Evolutionary conservation across 2,113 vertebrate genomes (phyloP).

Genomic region (Emydura subglobosa): DNA sequence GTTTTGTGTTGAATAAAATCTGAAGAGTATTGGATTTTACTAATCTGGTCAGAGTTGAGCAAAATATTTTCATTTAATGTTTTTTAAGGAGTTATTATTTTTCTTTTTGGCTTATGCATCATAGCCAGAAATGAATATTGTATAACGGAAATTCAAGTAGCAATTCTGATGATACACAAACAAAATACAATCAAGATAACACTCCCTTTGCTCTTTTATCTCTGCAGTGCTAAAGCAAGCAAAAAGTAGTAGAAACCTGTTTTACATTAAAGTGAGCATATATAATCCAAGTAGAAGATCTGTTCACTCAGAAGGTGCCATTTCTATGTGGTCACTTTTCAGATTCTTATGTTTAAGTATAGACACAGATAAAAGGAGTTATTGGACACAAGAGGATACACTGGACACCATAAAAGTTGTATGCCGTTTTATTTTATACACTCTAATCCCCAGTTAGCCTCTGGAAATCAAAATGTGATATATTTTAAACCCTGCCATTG

Average conservation of each 20-base stretch:
- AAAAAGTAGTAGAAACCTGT: conserved; percentile 31
- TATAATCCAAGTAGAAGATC: conserved; percentile 1
- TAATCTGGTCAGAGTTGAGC: background rate
- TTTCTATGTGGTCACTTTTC: conserved; percentile 36
- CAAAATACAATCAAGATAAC: background rate
- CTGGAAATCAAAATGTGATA: background rate
- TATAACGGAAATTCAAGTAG: background rate
- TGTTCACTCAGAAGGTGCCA: conserved; percentile 17
- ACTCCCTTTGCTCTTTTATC: background rate
- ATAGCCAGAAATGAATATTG: background rate
- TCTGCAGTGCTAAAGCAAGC: background rate
- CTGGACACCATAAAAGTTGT: conserved; percentile 2
- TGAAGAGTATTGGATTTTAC: background rate
- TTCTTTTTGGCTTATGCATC: background rate
- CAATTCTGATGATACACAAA: background rate
- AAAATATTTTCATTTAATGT: background rate
- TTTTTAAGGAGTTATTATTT: background rate
- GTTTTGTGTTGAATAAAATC: background rate
- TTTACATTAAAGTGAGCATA: conserved; percentile 48
- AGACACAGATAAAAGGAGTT: conserved; percentile 48
- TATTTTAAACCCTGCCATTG: conserved; percentile 32
- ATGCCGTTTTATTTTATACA: background rate
- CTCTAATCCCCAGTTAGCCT: conserved; percentile 33
- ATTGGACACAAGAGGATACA: conserved; percentile 17
- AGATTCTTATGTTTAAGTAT: conserved; percentile 48